A percentile compares a stretch with the other conserved stretches of the same genome.
phyloP scores from a whole-genome alignment of 2,888 invertebrate genomes.

The Pteria penguin region DNA sequence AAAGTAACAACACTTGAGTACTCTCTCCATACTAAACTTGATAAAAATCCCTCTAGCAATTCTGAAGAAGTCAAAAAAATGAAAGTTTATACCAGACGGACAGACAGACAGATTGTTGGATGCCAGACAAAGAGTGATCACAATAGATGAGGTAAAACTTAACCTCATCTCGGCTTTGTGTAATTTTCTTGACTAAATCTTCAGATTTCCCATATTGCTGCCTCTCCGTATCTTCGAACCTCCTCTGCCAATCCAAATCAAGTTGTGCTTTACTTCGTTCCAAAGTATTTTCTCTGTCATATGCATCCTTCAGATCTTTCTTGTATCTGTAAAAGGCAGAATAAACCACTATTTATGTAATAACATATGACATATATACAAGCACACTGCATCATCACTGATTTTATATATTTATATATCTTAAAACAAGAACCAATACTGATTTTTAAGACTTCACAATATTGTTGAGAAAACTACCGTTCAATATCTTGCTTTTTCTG shows the following conservation, averaged over 20 bases:
- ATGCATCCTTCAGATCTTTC: conserved; percentile 69
- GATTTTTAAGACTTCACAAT: too few relatives aligned
- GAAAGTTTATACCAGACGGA: neutral
- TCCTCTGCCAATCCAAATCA: conserved; percentile 78
- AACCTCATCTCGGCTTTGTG: conserved; percentile 74
- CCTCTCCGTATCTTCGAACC: conserved; percentile 73
- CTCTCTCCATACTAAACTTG: too few relatives aligned
- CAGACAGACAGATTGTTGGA: neutral
- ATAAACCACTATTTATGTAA: too few relatives aligned
- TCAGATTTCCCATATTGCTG: conserved; percentile 76
- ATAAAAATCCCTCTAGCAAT: neutral
- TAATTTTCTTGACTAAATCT: conserved; percentile 73
- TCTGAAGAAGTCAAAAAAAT: neutral
- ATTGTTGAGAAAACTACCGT: conserved; percentile 69
- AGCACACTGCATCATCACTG: too few relatives aligned
- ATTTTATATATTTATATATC: too few relatives aligned
- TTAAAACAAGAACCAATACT: too few relatives aligned
- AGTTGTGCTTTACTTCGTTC: conserved; percentile 74
- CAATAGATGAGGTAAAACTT: neutral
- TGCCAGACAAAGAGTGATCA: neutral
- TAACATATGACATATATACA: too few relatives aligned
- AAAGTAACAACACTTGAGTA: too few relatives aligned
- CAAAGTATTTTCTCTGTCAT: conserved; percentile 71
- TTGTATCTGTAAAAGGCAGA: conserved; percentile 69
- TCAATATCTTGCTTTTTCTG: conserved; percentile 75